These are phyloP conservation scores for Microdon myrmicae DNA, from an alignment of 2,888 invertebrate genomes.

Conservation along the genomic window DNA sequence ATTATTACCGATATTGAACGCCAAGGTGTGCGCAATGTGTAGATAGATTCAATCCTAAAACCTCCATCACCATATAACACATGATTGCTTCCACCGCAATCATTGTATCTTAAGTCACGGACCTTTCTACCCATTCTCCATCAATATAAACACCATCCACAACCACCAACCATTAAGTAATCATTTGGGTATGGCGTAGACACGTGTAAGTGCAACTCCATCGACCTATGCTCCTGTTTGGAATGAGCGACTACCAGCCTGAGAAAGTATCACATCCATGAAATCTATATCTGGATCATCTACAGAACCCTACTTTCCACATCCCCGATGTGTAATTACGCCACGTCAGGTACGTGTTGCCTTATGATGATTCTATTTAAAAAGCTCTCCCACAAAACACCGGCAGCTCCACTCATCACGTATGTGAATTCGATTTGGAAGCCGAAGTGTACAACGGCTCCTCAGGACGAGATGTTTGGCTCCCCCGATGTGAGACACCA, in stretches of 20 bases:
- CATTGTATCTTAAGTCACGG: no score
- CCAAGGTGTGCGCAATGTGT: no score
- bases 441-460: constrained; percentile 16
- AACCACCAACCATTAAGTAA: constrained; percentile 35
- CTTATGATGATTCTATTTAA: constrained; percentile 28
- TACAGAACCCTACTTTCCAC: constrained; percentile 10
- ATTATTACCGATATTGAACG: no score
- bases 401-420: constrained; percentile 26
- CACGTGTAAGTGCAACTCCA: constrained; percentile 44
- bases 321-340: constrained; percentile 34
- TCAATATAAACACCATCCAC: no score
- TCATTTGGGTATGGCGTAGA: constrained; percentile 24
- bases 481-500: constrained; percentile 16
- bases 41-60: no score
- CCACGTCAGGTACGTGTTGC: constrained; percentile 44
- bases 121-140: no score
- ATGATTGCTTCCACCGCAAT: no score
- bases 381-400: constrained; percentile 17
- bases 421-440: constrained; percentile 48
- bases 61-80: no score
- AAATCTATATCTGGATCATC: constrained; percentile 25
- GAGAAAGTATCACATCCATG: constrained; percentile 11
- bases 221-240: constrained; percentile 43
- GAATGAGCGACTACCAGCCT: not conserved
- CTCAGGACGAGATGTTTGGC: constrained; percentile 12